Base-by-base conservation (phyloP, 1,140 invertebrate species). In the Ceratitis capitata region DNA sequence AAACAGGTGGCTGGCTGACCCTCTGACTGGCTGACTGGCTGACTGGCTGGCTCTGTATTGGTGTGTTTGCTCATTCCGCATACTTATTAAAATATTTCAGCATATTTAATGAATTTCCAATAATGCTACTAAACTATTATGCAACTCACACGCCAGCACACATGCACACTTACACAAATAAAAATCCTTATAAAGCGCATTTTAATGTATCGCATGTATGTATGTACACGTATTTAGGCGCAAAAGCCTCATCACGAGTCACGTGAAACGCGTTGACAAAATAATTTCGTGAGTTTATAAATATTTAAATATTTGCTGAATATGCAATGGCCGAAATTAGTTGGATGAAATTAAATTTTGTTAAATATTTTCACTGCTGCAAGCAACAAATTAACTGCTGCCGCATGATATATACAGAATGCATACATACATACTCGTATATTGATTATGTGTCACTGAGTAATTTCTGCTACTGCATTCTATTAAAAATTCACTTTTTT, bases 241-340 rank as follows among this genome's bases (percentile, higher is more conserved):
- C n/a, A n/a, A n/a, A n/a, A 23, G 32, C 69, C 19, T 45, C 69
- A 78, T 78, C 69, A 78, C 23, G 69, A 45, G 35, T 78, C 23
- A 78, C 39, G n/a, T 26, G 69, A 78, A 78, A 23, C 35, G 69
- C 69, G 42, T 47, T 78, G 69, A 78, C 69, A 78, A 78, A 78
- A 78, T 78, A 45, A 78, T 78, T 78, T 78, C 69, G 69, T 45
- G 42, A 45, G 39, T 45, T 78, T 78, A 45, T 78, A 78, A 78
- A 78, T 78, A 78, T 78, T 78, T 78, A 78, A 78, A 47, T 78
- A 45, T 78, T 78, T 78, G 69, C 69, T 78, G 69, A 78, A 78
- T 78, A 78, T 78, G 69, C 69, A 78, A 78, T 16, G 39, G 69
- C 39, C 4, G n/a, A 78, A 78, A 78, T 78, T 78, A 78, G 69